Percentiles rank a stretch among this genome's conserved stretches.
phyloP scores from a whole-genome alignment of 2,888 invertebrate genomes.

The Malacosoma neustria region DNA sequence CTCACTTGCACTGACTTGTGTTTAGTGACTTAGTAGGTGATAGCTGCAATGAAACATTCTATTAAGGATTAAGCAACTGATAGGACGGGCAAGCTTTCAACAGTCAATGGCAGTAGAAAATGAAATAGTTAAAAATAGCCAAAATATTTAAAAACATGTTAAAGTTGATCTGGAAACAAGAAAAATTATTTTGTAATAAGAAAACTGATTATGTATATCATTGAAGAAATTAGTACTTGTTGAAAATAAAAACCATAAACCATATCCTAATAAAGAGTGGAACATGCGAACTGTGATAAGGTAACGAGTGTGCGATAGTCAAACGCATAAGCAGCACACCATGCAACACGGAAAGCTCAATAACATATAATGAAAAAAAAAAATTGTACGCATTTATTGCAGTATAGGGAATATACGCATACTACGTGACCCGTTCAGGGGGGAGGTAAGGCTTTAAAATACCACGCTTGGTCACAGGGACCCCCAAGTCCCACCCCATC shows the following conservation, averaged over 20 bases:
- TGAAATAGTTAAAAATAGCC: slow-evolving; percentile 1
- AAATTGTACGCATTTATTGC: no score
- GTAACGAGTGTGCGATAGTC: slow-evolving; percentile 24
- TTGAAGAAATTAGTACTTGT: no score
- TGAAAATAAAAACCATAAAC: slow-evolving; percentile 3
- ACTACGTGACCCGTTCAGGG: no score
- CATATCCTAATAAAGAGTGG: slow-evolving; percentile 3
- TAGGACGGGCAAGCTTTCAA: slow-evolving; percentile 37
- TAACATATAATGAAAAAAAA: no score
- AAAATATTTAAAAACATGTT: not conserved
- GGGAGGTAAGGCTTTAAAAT: no score
- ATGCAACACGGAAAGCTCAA: slow-evolving; percentile 20
- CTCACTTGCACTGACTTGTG: slow-evolving; percentile 64
- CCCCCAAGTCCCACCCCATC: no score
- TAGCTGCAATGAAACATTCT: slow-evolving; percentile 70
- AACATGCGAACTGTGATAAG: slow-evolving; percentile 2
- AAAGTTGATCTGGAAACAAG: slow-evolving; percentile 23
- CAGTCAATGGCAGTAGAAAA: slow-evolving; percentile 12
- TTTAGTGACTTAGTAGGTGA: slow-evolving; percentile 74
- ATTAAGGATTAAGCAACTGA: slow-evolving; percentile 50
- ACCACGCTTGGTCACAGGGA: no score
- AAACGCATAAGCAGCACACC: slow-evolving; percentile 22
- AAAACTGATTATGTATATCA: no score
- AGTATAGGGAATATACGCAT: no score
- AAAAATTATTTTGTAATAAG: slow-evolving; percentile 12